Percentiles rank a stretch among this genome's conserved stretches.
Evolutionary conservation across 2,888 invertebrate species (phyloP).

Genomic region (Parelbella ahira): DNA sequence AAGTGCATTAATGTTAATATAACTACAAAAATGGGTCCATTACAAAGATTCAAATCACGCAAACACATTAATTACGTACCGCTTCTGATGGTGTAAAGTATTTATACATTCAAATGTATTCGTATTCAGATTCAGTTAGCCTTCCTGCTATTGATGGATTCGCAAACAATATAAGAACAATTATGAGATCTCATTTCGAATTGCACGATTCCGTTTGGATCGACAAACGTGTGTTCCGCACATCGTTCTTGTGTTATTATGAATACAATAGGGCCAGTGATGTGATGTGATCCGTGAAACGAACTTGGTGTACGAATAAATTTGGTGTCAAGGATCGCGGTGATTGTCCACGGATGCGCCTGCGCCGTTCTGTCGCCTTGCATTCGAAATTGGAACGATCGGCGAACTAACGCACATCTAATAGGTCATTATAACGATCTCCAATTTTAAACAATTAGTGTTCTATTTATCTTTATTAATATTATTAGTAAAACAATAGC

Average conservation of each 20-base stretch:
- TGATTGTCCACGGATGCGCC: constrained; percentile 55
- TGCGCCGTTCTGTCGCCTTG: constrained; percentile 55
- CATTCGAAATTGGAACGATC: constrained; percentile 51
- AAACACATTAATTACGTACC: no score
- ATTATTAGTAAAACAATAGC: no score
- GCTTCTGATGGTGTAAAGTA: no score
- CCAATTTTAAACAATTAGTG: no score
- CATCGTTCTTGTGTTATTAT: constrained; percentile 38
- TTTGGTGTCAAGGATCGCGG: constrained; percentile 66
- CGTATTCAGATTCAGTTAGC: constrained; percentile 5
- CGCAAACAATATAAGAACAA: constrained; percentile 20
- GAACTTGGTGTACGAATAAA: constrained; percentile 32
- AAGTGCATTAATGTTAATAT: no score
- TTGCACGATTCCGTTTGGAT: constrained; percentile 20
- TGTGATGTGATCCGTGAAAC: constrained; percentile 40
- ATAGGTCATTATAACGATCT: neutral
- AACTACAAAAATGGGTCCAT: no score
- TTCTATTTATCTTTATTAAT: no score
- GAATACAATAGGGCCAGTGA: constrained; percentile 54
- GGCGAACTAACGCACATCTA: constrained; percentile 29
- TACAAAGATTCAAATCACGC: no score
- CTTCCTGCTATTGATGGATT: constrained; percentile 23
- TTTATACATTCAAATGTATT: constrained; percentile 14
- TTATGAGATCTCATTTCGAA: constrained; percentile 20
- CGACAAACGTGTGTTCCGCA: constrained; percentile 27